A percentile compares a stretch with the other conserved stretches of the same genome.
These are phyloP conservation scores for Varanus komodoensis DNA, from an alignment of 2,113 vertebrate genomes.

Conservation along the genomic window DNA sequence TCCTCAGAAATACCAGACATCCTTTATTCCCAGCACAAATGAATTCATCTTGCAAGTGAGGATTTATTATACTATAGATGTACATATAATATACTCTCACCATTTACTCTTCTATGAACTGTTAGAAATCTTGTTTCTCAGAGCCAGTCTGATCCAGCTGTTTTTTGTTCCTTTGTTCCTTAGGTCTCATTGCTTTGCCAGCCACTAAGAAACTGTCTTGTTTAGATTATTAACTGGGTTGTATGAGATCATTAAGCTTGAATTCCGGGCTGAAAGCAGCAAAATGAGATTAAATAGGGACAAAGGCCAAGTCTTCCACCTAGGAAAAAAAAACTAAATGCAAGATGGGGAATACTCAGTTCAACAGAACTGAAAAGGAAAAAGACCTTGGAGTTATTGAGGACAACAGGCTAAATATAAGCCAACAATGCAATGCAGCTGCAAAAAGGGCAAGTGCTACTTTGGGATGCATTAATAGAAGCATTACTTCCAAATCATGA, in stretches of 20 bases:
- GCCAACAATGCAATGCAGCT: too few species aligned
- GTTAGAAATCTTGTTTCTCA: neutral
- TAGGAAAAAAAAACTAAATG: too few species aligned
- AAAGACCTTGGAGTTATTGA: too few species aligned
- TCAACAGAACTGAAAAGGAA: too few species aligned
- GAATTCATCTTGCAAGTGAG: constrained; percentile 85
- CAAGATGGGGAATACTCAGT: too few species aligned
- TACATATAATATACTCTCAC: neutral
- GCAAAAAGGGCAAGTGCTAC: too few species aligned
- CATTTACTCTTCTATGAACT: neutral
- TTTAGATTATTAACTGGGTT: neutral
- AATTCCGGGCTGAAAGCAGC: too few species aligned
- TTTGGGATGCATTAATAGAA: too few species aligned
- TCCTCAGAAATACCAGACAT: constrained; percentile 79
- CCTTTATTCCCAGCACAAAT: constrained; percentile 66
- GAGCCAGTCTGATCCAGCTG: neutral
- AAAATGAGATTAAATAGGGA: too few species aligned
- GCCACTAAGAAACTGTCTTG: neutral
- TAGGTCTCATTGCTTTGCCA: neutral
- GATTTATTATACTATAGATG: neutral
- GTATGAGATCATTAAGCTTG: neutral
- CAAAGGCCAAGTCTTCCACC: too few species aligned
- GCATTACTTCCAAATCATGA: too few species aligned
- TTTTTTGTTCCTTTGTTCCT: neutral
- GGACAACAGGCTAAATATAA: too few species aligned